Evolutionary conservation across 2,113 vertebrate genomes (phyloP), one percentile per base, ranked within the genome.

Genomic region (Camelus dromedarius): DNA sequence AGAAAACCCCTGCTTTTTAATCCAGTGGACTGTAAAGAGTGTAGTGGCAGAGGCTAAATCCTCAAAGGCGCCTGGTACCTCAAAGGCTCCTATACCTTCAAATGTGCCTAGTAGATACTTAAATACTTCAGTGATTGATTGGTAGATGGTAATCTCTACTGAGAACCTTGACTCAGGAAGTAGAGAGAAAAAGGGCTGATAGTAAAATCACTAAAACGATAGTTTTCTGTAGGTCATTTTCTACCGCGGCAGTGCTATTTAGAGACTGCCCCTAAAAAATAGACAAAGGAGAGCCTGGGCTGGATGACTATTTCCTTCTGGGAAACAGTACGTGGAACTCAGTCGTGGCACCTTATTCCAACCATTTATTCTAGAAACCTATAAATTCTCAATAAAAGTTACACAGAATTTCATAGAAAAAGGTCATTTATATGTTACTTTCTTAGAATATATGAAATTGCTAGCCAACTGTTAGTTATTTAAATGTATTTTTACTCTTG

Each of bases 351-450:
- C 66, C 32, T 72, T 46, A 72, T 64, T 91, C 42, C 20, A 88
- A 67, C 6, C 1, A 2, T 67, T 95, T 95, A 60, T 77, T 87
- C 69, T 66, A 80, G 52, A 93, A 91, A 83, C 10, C 75, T 83
- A 56, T 12, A 62, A 77, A 84, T 19, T 88, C 73, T 46, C 64
- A 80, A 60, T 52, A n/a, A 35, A 96, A 92, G 26, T 67, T 80
- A 80, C 13, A 32, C 0, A 96, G n/a, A 67, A 66, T 89, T 85
- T 89, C 73, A 66, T 80, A 82, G 66, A 79, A 84, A 91, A 95
- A 82, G 9, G 15, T 16, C 83, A 77, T 70, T 24, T 64, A 46
- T 79, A 67, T 42, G 24, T 69, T 80, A 93, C 64, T 64, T 94
- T 56, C 73, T 70, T 67, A 70, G 88, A 79, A 73, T 32, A 83